Evolutionary conservation across 2,797 vertebrate genomes (phyloP).

Genomic region (Lophotriccus pileatus): DNA sequence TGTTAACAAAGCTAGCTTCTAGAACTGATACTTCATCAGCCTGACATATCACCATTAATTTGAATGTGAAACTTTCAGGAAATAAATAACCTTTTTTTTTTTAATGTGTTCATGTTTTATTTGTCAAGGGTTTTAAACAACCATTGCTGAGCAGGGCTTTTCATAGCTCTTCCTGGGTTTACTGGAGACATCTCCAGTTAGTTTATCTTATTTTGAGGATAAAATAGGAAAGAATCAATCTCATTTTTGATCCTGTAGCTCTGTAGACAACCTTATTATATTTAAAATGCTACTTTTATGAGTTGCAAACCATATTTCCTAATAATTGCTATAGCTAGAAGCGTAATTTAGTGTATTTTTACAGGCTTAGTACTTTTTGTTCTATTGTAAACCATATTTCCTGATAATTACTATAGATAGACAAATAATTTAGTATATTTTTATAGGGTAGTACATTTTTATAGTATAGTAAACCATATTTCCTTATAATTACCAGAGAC

Average conservation of each 20-base stretch:
- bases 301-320: constrained; percentile 48
- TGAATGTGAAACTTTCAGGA: constrained; percentile 4
- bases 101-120: neutral
- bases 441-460: constrained; percentile 69
- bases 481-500: constrained; percentile 70
- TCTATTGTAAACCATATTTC: constrained; percentile 68
- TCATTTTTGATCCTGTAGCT: constrained; percentile 12
- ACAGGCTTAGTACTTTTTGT: constrained; percentile 64
- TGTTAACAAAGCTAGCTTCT: constrained; percentile 5
- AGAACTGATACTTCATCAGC: constrained; percentile 31
- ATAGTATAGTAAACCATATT: constrained; percentile 69
- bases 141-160: neutral
- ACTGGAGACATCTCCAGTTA: neutral
- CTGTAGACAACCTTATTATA: constrained; percentile 11
- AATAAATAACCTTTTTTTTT: constrained; percentile 21
- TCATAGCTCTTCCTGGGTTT: neutral
- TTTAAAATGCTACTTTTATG: constrained; percentile 58
- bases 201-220: neutral
- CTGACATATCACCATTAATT: constrained; percentile 16
- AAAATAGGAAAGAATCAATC: neutral
- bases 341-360: constrained; percentile 66
- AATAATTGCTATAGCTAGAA: constrained; percentile 52
- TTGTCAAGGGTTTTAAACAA: neutral
- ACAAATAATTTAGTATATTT: constrained; percentile 72
- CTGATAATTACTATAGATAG: constrained; percentile 71